phyloP scores from a whole-genome alignment of 2,888 invertebrate genomes.

The Drosophila lutescens region DNA sequence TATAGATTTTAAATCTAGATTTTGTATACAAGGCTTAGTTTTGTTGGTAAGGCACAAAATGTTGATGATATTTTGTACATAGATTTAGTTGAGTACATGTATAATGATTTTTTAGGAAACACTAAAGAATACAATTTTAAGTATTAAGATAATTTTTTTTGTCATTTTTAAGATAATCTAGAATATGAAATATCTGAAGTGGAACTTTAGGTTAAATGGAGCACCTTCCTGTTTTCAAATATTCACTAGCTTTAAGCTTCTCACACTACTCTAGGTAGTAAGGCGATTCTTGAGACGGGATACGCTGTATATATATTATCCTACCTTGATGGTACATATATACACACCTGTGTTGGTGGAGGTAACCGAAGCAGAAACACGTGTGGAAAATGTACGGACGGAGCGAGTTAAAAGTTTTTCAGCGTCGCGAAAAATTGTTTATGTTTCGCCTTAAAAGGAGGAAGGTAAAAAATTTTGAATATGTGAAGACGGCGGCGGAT shows the following conservation, averaged over 20 bases:
- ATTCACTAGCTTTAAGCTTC: neutral
- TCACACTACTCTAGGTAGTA: neutral
- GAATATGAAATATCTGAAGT: too few species aligned
- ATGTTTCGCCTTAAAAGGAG: slow-evolving; percentile 40
- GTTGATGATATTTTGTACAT: too few species aligned
- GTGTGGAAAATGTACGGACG: slow-evolving; percentile 16
- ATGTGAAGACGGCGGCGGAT: slow-evolving; percentile 26
- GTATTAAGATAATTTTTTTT: too few species aligned
- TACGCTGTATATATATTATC: slow-evolving; percentile 4
- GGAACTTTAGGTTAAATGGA: too few species aligned
- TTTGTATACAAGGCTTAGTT: too few species aligned
- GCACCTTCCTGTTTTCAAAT: neutral
- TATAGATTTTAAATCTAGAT: too few species aligned
- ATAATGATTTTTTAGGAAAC: too few species aligned
- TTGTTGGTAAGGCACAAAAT: too few species aligned
- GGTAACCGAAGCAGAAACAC: slow-evolving; percentile 6
- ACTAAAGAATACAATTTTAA: too few species aligned
- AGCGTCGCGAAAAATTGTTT: slow-evolving; percentile 53
- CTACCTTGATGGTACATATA: neutral
- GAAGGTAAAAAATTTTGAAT: slow-evolving; percentile 28
- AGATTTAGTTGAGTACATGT: too few species aligned
- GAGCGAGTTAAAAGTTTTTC: slow-evolving; percentile 46
- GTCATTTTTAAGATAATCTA: too few species aligned
- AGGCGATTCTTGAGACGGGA: neutral
- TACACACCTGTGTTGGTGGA: neutral